phyloP scores from a whole-genome alignment of 2,113 vertebrate genomes.

The Charadrius vociferus region DNA sequence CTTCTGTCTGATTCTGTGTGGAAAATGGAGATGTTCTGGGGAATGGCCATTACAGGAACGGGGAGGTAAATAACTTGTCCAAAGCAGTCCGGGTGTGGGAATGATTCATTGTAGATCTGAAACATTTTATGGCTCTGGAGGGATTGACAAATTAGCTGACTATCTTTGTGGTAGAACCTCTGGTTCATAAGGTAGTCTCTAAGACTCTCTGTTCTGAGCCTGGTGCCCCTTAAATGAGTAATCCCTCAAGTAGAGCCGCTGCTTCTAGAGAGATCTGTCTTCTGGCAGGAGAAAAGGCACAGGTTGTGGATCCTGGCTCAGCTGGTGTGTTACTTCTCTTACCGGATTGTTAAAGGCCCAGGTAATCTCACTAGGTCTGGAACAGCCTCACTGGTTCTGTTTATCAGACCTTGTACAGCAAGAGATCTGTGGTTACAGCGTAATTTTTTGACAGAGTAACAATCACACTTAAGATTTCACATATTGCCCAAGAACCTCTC shows the following conservation, averaged over 20 bases:
- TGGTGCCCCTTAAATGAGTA: background rate
- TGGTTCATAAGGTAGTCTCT: background rate
- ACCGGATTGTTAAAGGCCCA: accelerated
- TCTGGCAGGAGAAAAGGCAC: background rate
- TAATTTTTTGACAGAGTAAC: background rate
- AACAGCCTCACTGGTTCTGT: background rate
- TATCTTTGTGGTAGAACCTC: background rate
- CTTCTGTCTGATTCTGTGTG: accelerated
- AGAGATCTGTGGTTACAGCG: accelerated
- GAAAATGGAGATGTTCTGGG: background rate
- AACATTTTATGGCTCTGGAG: background rate
- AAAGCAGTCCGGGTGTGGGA: background rate
- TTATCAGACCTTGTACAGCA: background rate
- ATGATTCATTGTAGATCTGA: background rate
- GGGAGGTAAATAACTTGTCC: background rate
- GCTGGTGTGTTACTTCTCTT: background rate
- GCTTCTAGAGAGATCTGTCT: background rate
- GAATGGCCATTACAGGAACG: accelerated
- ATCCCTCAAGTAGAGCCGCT: background rate
- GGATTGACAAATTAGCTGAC: background rate
- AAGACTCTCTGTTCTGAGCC: background rate
- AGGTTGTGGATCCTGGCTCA: background rate
- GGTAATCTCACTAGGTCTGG: background rate
- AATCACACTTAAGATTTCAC: background rate
- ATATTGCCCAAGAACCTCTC: background rate